These are phyloP conservation scores for Formica aserva DNA, from an alignment of 2,888 invertebrate genomes.

Conservation along the genomic window DNA sequence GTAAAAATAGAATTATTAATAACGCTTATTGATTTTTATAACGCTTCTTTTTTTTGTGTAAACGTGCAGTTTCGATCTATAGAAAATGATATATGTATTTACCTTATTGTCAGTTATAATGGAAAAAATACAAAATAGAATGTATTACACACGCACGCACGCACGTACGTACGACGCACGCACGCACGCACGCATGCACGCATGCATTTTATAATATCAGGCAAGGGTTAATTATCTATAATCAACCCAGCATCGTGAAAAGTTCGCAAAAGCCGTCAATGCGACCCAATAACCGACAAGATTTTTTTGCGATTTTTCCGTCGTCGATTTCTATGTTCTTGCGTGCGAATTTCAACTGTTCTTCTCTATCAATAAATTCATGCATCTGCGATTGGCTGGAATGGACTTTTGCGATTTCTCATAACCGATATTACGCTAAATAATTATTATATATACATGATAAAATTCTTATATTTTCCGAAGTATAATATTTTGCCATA, in stretches of 20 bases:
- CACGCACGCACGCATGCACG: too few species aligned
- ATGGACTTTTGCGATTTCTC: constrained; percentile 7
- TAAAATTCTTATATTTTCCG: background rate
- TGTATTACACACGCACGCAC: too few species aligned
- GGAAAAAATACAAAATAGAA: background rate
- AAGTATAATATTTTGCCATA: too few species aligned
- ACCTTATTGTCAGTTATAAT: background rate
- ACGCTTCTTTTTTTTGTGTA: background rate
- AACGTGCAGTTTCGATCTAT: background rate
- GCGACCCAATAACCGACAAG: constrained; percentile 11
- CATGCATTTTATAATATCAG: too few species aligned
- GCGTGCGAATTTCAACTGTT: constrained; percentile 24
- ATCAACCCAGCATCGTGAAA: background rate
- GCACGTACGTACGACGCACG: too few species aligned
- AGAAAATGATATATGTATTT: background rate
- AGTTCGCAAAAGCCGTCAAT: background rate
- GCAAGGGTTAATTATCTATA: background rate
- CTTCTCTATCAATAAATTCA: constrained; percentile 5
- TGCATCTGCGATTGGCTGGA: background rate
- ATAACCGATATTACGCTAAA: background rate
- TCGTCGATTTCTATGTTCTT: background rate
- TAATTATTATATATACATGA: background rate
- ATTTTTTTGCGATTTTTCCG: background rate
- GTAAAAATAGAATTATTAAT: background rate
- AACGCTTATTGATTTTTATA: background rate